Base-by-base conservation (phyloP, 2,888 invertebrate species). In the Cataglyphis altisquamis region DNA sequence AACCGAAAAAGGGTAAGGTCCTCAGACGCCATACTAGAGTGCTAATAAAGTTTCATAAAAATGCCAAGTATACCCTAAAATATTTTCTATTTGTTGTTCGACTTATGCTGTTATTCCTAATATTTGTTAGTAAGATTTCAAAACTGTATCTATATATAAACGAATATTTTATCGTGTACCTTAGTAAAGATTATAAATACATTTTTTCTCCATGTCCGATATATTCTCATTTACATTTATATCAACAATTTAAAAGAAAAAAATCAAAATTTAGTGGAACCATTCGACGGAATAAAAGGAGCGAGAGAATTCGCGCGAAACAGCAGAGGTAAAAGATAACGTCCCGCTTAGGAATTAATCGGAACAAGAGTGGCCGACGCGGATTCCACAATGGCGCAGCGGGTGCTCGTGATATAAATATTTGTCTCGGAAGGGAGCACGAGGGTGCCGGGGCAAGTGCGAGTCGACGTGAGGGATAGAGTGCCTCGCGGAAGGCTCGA, bases 371-470 rank as follows among this genome's bases (percentile, higher is more conserved):
- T 89, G 86, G 83, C 84, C 60, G 74, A 78, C 73, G 57, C 83
- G 75, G 32, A 86, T 78, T 81, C 75, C 75, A 93, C 92, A 94
- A 94, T 92, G 84, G 88, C 92, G 45, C 94, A 90, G 91, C 92
- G 91, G 94, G 94, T 87, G 90, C 83, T 88, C 88, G 83, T 90
- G 93, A 93, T 92, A 93, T 94, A 94, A 94, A 94, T 94, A 94
- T 94, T 94, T 94, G 93, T 93, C 92, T 92, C 86, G 75, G 67
- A 74, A 88, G 90, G 86, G 90, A 84, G 85, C 63, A 64, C 64
- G 32, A 70, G 75, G 84, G 83, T 81, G 83, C 32, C 70, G 83
- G 87, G 86, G 82, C 82, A 81, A 84, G 84, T 74, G 81, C 75
- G 90, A 82, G 70, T 52, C 45, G 39, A 25, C 48, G 64, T 45